Conservation (phyloP, 2,797 vertebrate species). For the Taeniopygia guttata region DNA sequence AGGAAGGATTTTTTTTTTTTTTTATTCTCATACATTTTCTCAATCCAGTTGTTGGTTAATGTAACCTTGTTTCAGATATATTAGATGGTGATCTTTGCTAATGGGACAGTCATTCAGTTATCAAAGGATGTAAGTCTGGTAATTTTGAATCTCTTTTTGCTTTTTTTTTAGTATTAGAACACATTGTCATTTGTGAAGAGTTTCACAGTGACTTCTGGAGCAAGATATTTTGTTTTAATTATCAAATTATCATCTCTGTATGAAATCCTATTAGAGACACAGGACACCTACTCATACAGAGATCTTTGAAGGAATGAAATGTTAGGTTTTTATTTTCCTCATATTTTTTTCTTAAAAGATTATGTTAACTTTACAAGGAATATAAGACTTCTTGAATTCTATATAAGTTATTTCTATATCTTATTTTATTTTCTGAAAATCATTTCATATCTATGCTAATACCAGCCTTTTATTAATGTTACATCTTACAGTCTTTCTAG, state of each 20-base stretch:
- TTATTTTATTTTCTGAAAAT: conserved; percentile 51
- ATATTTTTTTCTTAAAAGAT: not conserved
- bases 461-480: conserved; percentile 43
- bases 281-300: not conserved
- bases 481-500: conserved; percentile 49
- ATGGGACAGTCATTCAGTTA: not conserved
- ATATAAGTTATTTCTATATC: conserved; percentile 13
- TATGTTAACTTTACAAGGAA: not conserved
- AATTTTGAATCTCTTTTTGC: not conserved
- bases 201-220: not conserved
- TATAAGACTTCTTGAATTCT: not conserved
- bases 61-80: not conserved
- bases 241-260: not conserved
- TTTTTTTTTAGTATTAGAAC: not conserved
- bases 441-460: conserved; percentile 53
- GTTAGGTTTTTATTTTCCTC: not conserved
- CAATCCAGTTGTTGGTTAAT: not conserved
- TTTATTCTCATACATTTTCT: not conserved
- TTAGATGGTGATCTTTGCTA: not conserved
- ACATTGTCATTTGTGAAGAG: not conserved
- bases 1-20: not conserved
- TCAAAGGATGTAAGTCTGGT: not conserved
- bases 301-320: not conserved
- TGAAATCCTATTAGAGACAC: not conserved
- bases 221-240: not conserved